Evolutionary conservation across 2,888 invertebrate species (phyloP).

Genomic region (Poecilus cupreus): DNA sequence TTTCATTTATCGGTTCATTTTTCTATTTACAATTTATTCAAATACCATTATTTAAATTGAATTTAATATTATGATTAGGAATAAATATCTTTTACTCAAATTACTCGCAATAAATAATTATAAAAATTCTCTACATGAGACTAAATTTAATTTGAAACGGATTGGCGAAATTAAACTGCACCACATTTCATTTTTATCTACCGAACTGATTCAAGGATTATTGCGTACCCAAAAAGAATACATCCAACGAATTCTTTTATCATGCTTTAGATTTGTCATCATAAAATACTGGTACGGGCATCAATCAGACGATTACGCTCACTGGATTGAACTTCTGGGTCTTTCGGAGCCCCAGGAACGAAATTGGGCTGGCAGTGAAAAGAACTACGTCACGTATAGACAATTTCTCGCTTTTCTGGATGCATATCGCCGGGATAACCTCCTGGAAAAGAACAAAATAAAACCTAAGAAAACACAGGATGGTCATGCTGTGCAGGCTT

Average conservation of each 20-base stretch:
- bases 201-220: background rate
- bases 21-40: no score
- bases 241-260: slow-evolving; percentile 6
- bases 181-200: background rate
- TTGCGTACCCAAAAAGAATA: background rate
- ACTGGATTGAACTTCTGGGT: slow-evolving; percentile 82
- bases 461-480: slow-evolving; percentile 65
- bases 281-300: slow-evolving; percentile 86
- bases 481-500: slow-evolving; percentile 22
- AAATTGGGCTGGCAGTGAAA: slow-evolving; percentile 81
- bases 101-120: no score
- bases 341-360: slow-evolving; percentile 82
- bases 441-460: slow-evolving; percentile 71
- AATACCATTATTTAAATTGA: no score
- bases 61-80: no score
- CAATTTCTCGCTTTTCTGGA: slow-evolving; percentile 82
- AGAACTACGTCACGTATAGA: slow-evolving; percentile 82
- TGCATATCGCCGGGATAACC: slow-evolving; percentile 75
- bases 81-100: no score
- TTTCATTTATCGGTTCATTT: no score
- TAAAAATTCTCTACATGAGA: background rate
- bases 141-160: background rate
- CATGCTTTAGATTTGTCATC: slow-evolving; percentile 79
- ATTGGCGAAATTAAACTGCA: background rate
- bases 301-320: slow-evolving; percentile 82